Conservation (phyloP, 2,797 vertebrate genomes). For the Microctenopoma lineatum region DNA sequence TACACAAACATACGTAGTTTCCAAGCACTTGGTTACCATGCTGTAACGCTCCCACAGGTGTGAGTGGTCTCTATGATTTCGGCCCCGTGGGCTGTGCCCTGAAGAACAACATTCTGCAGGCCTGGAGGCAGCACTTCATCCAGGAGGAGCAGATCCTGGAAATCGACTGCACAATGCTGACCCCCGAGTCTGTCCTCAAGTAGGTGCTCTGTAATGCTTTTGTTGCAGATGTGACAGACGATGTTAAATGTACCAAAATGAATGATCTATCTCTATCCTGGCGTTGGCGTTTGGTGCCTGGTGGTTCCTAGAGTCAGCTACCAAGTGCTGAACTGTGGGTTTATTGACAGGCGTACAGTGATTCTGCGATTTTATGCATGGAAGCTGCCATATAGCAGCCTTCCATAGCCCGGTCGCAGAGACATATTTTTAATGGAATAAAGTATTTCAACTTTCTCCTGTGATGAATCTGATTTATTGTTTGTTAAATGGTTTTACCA, state of each 20-base stretch:
- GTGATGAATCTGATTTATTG: neutral
- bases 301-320: constrained; percentile 79
- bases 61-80: constrained; percentile 97
- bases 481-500: constrained; percentile 55
- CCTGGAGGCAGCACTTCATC: constrained; percentile 98
- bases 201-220: constrained; percentile 64
- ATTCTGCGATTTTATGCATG: constrained; percentile 81
- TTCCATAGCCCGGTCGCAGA: constrained; percentile 84
- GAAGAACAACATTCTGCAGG: constrained; percentile 97
- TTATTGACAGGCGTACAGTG: constrained; percentile 72
- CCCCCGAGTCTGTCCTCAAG: constrained; percentile 95
- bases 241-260: no score
- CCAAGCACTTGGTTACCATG: constrained; percentile 41
- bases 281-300: constrained; percentile 39
- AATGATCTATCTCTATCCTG: neutral
- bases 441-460: neutral
- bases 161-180: constrained; percentile 99
- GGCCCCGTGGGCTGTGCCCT: constrained; percentile 97
- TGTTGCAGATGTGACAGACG: neutral
- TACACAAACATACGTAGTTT: neutral
- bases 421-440: constrained; percentile 41
- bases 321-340: constrained; percentile 74
- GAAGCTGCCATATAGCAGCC: constrained; percentile 66
- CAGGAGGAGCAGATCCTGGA: constrained; percentile 99
- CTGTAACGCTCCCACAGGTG: constrained; percentile 83